Conservation (phyloP, 2,797 vertebrate genomes). For the Gobio occitaniae region DNA sequence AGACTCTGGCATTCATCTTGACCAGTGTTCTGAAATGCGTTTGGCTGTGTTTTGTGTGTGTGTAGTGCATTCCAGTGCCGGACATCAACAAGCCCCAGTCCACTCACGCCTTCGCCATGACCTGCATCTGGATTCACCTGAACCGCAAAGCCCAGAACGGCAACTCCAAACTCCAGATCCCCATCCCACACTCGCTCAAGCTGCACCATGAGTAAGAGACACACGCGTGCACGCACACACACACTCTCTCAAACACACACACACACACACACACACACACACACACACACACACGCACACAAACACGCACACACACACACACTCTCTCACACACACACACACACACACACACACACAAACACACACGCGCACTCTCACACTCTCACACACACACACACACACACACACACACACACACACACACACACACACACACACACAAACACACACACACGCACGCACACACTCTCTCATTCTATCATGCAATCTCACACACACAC, state of each 20-base stretch:
- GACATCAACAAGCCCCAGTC: slow-evolving; percentile 99
- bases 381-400: neutral
- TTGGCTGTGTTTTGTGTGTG: neutral
- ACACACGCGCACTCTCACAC: neutral
- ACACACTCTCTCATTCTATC: no score
- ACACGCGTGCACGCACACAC: neutral
- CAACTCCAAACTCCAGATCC: slow-evolving; percentile 96
- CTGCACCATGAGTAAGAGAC: slow-evolving; percentile 93
- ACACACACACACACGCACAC: no score
- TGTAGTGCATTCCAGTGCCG: slow-evolving; percentile 96
- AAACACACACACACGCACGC: no score
- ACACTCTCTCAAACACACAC: neutral
- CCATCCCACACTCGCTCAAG: slow-evolving; percentile 96
- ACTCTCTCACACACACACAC: no score
- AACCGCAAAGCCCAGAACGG: slow-evolving; percentile 98
- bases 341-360: neutral
- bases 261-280: neutral
- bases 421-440: no score
- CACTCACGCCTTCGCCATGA: slow-evolving; percentile 98
- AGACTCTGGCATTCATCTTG: neutral
- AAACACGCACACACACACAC: accelerated
- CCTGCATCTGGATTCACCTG: slow-evolving; percentile 99
- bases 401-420: neutral
- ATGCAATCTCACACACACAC: no score
- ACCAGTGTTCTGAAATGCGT: neutral